Percentiles rank a stretch among this genome's conserved stretches.
phyloP scores from a whole-genome alignment of 2,888 invertebrate species.

The Atethmia centrago region DNA sequence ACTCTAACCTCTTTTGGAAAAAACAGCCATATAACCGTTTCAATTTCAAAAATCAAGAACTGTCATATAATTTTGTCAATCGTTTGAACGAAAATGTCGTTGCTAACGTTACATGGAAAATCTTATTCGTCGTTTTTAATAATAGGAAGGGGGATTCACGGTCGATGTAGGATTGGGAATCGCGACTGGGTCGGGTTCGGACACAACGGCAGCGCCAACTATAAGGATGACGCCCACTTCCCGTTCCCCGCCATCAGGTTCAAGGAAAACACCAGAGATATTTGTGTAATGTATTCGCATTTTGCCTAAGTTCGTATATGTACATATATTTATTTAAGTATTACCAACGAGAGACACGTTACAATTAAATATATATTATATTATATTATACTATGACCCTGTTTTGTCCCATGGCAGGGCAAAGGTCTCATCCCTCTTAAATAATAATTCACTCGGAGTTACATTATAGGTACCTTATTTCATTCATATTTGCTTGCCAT shows the following conservation, averaged over 20 bases:
- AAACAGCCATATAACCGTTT: conserved; percentile 27
- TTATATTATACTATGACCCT: too few relatives aligned
- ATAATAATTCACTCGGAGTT: too few relatives aligned
- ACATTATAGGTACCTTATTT: too few relatives aligned
- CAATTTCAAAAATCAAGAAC: conserved; percentile 41
- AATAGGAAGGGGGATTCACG: conserved; percentile 70
- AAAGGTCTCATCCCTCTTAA: too few relatives aligned
- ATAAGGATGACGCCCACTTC: conserved; percentile 90
- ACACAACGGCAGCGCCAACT: conserved; percentile 89
- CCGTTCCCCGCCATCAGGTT: conserved; percentile 92
- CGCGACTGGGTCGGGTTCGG: conserved; percentile 93
- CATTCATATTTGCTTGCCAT: too few relatives aligned
- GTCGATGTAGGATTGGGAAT: conserved; percentile 88
- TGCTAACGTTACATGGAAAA: conserved; percentile 62
- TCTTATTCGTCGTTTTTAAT: conserved; percentile 56
- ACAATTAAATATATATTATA: neutral
- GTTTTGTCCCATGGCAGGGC: too few relatives aligned
- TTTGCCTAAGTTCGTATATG: neutral
- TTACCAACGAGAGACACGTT: neutral
- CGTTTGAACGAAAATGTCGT: conserved; percentile 49
- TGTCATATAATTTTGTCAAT: conserved; percentile 33
- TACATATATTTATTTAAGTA: neutral
- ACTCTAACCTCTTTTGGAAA: conserved; percentile 12
- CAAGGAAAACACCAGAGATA: conserved; percentile 91
- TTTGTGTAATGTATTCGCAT: conserved; percentile 82